phyloP scores from a whole-genome alignment of 2,797 vertebrate genomes.

The Mus caroli region DNA sequence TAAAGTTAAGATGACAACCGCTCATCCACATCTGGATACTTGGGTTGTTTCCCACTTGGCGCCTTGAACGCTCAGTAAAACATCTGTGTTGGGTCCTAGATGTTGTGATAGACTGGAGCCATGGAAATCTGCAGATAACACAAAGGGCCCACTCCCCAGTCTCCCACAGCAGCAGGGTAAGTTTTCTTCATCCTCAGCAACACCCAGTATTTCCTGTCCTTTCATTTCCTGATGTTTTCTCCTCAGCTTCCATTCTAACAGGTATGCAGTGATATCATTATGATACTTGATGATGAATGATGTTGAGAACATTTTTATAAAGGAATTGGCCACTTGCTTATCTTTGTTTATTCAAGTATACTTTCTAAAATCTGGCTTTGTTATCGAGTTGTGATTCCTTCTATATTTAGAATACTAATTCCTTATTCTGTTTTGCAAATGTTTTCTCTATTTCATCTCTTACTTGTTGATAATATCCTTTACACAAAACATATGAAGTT shows the following conservation, averaged over 20 bases:
- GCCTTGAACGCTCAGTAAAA: background rate
- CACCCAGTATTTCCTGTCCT: background rate
- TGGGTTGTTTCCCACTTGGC: background rate
- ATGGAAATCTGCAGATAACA: background rate
- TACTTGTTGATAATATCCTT: background rate
- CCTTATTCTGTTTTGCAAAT: background rate
- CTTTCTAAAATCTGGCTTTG: conserved; percentile 25
- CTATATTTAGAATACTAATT: background rate
- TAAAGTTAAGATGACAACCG: background rate
- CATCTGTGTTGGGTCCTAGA: background rate
- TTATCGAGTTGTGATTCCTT: background rate
- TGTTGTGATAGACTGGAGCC: background rate
- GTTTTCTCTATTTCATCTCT: conserved; percentile 6
- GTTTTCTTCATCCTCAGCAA: background rate
- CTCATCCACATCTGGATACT: background rate
- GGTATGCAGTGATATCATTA: background rate
- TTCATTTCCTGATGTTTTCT: background rate
- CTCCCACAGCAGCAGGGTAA: background rate
- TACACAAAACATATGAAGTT: background rate
- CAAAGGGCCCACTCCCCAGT: background rate
- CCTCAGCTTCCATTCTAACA: background rate
- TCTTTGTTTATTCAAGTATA: conserved; percentile 2
- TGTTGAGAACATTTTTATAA: background rate
- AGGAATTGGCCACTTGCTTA: background rate
- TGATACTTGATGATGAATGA: background rate